Evolutionary conservation across 2,888 invertebrate species (phyloP).

Genomic region (Drosophila maculinotata): DNA sequence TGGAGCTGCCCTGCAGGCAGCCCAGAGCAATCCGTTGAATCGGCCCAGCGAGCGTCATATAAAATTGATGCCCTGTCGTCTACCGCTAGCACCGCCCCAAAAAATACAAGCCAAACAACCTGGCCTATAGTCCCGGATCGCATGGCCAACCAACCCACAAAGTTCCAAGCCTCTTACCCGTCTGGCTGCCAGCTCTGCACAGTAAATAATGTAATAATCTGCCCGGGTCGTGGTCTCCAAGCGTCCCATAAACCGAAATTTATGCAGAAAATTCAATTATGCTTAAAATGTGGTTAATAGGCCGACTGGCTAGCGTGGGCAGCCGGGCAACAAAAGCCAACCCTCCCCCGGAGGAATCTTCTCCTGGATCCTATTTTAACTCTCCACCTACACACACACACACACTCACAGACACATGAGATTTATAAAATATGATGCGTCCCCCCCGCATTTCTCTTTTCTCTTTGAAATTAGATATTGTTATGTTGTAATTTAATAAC

Average conservation of each 20-base stretch:
- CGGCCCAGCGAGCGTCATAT: slow-evolving; percentile 58
- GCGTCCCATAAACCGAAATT: slow-evolving; percentile 78
- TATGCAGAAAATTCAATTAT: slow-evolving; percentile 79
- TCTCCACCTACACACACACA: not conserved
- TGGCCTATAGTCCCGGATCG: slow-evolving; percentile 22
- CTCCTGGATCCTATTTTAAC: slow-evolving; percentile 23
- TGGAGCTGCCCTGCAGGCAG: slow-evolving; percentile 7
- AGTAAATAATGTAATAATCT: slow-evolving; percentile 81
- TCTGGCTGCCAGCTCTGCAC: slow-evolving; percentile 33
- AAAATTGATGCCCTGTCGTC: slow-evolving; percentile 75
- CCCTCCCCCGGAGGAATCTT: slow-evolving; percentile 39
- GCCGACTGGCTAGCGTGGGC: slow-evolving; percentile 58
- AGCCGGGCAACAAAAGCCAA: slow-evolving; percentile 57
- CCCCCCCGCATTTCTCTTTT: slow-evolving; percentile 10
- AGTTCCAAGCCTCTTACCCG: not conserved
- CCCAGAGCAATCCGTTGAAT: slow-evolving; percentile 22
- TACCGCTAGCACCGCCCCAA: slow-evolving; percentile 17
- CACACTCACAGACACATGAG: slow-evolving; percentile 20
- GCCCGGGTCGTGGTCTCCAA: slow-evolving; percentile 73
- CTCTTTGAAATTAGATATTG: slow-evolving; percentile 69
- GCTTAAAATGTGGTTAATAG: slow-evolving; percentile 80
- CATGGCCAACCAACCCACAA: slow-evolving; percentile 16
- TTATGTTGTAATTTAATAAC: slow-evolving; percentile 75
- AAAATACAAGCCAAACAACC: too few species aligned
- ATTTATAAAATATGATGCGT: slow-evolving; percentile 60